Evolutionary conservation across 2,113 vertebrate species (phyloP).

Genomic region (Probosciger aterrimus): DNA sequence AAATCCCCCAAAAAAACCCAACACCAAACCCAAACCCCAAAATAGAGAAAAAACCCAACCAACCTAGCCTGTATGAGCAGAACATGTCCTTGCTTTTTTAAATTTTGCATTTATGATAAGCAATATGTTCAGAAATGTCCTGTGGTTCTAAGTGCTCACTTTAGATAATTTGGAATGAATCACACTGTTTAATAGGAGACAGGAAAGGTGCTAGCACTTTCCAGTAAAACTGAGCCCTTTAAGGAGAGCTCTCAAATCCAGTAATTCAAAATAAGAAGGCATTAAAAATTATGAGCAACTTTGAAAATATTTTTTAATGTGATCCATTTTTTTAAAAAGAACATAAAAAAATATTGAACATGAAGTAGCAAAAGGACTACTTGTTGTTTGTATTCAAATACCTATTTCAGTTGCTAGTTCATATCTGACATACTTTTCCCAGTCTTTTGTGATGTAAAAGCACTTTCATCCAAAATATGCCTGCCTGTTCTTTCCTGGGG

Average conservation of each 20-base stretch:
- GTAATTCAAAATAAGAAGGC: not conserved
- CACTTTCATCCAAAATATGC: not conserved
- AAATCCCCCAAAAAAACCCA: not conserved
- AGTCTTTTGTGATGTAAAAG: not conserved
- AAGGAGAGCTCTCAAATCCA: not conserved
- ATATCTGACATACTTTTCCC: not conserved
- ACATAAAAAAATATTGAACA: not conserved
- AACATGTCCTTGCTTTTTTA: not conserved
- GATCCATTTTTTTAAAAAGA: not conserved
- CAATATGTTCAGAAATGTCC: not conserved
- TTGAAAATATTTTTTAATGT: not conserved
- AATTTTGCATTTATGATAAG: not conserved
- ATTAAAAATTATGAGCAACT: not conserved
- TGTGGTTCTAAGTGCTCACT: not conserved
- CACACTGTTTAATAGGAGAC: not conserved
- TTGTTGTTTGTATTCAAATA: not conserved
- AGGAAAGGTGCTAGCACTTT: not conserved
- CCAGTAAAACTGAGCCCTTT: not conserved
- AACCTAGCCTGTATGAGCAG: not conserved
- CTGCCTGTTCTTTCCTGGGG: not conserved
- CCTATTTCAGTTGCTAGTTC: not conserved
- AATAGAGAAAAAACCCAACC: not conserved
- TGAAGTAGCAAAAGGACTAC: not conserved
- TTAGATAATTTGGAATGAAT: not conserved
- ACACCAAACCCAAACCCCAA: not conserved